A percentile compares a stretch with the other conserved stretches of the same genome.
Evolutionary conservation across 1,140 invertebrate genomes (phyloP).

Genomic region (Teleopsis dalmanni): DNA sequence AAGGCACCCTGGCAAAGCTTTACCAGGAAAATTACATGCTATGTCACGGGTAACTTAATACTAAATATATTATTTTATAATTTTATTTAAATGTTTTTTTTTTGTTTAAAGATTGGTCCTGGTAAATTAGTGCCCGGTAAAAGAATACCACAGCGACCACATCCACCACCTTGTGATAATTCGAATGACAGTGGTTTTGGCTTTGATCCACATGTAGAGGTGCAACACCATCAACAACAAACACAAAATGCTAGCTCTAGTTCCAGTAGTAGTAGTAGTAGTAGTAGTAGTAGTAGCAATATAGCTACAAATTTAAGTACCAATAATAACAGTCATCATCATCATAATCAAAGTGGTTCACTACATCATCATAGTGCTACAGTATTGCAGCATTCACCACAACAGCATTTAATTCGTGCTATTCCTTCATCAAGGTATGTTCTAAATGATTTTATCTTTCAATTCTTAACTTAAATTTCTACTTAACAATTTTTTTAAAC

Average conservation of each 20-base stretch:
- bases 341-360: constrained; percentile 1
- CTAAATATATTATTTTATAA: background rate
- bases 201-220: constrained; percentile 54
- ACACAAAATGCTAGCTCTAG: constrained; percentile 4
- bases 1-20: constrained; percentile 50
- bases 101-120: constrained; percentile 29
- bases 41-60: constrained; percentile 33
- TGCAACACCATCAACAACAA: constrained; percentile 17
- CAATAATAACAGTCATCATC: constrained; percentile 16
- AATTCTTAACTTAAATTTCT: background rate
- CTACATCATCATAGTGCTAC: constrained; percentile 2
- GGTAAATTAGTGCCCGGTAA: constrained; percentile 48
- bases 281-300: constrained; percentile 14
- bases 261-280: constrained; percentile 10
- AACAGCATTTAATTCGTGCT: constrained; percentile 39
- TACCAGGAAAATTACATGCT: constrained; percentile 48
- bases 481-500: background rate
- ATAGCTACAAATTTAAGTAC: constrained; percentile 20
- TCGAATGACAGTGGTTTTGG: constrained; percentile 78
- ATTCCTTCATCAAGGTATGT: constrained; percentile 41
- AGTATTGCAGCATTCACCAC: constrained; percentile 28
- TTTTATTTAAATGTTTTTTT: too few species aligned
- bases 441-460: background rate
- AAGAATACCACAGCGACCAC: constrained; percentile 42
- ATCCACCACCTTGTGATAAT: constrained; percentile 59